Evolutionary conservation across 2,888 invertebrate genomes (phyloP).

Genomic region (Dione juno): DNA sequence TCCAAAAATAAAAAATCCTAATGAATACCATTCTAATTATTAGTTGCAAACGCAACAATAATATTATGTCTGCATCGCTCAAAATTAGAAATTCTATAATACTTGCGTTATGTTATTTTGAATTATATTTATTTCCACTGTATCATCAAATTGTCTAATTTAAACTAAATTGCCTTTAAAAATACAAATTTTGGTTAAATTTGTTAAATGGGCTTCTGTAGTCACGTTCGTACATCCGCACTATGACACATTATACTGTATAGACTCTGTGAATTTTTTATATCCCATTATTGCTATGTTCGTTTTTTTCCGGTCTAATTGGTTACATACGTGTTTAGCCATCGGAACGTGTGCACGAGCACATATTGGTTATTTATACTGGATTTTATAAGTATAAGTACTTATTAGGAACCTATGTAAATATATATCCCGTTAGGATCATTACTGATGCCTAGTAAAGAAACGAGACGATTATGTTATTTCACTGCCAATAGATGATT

Average conservation of each 20-base stretch:
- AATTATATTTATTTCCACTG: no score
- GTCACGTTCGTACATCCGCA: conserved; percentile 36
- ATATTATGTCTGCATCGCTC: not conserved
- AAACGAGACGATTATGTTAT: not conserved
- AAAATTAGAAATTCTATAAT: no score
- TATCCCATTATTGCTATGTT: conserved; percentile 68
- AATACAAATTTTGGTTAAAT: conserved; percentile 7
- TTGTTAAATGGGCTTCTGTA: conserved; percentile 9
- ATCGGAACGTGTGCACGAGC: conserved; percentile 49
- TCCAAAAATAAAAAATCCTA: no score
- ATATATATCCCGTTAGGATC: conserved; percentile 14
- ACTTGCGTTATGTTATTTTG: no score
- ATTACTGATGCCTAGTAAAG: not conserved
- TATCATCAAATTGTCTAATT: not conserved
- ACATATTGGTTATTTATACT: conserved; percentile 34
- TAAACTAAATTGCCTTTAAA: not conserved
- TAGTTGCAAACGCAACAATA: not conserved
- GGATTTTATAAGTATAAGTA: conserved; percentile 10
- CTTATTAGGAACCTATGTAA: not conserved
- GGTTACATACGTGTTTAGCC: conserved; percentile 56
- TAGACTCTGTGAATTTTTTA: conserved; percentile 72
- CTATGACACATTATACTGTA: conserved; percentile 53
- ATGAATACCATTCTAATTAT: not conserved
- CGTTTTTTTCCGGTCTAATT: conserved; percentile 67
- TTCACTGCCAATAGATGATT: not conserved